Conservation (phyloP, 2,797 vertebrate species). For the Enteromius paludinosus region DNA sequence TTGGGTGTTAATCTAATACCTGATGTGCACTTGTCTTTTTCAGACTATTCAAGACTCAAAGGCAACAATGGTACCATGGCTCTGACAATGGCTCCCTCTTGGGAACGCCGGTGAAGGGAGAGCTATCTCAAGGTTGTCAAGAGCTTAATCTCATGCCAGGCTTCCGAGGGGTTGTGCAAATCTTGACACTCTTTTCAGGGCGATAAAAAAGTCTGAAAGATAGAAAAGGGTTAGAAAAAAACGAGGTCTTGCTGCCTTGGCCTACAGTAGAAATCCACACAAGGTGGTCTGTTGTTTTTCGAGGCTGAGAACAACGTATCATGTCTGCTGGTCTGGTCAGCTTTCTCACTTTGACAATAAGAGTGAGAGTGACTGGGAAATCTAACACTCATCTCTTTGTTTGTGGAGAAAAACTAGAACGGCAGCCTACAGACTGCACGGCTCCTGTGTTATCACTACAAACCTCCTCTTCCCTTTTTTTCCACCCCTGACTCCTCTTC, state of each 20-base stretch:
- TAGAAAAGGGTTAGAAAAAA: slow-evolving; percentile 64
- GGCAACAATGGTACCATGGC: slow-evolving; percentile 79
- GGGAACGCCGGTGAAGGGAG: slow-evolving; percentile 80
- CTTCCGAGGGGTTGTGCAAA: slow-evolving; percentile 69
- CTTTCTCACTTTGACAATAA: slow-evolving; percentile 75
- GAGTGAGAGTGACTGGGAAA: slow-evolving; percentile 79
- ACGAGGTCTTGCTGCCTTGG: slow-evolving; percentile 54
- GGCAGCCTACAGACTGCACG: slow-evolving; percentile 80
- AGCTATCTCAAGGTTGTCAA: slow-evolving; percentile 80
- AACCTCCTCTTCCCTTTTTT: slow-evolving; percentile 71
- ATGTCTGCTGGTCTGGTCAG: slow-evolving; percentile 72
- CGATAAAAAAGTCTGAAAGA: slow-evolving; percentile 50
- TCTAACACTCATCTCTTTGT: slow-evolving; percentile 81
- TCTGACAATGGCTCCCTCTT: slow-evolving; percentile 75
- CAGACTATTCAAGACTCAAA: slow-evolving; percentile 77
- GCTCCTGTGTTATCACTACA: slow-evolving; percentile 81
- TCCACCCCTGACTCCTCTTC: slow-evolving; percentile 45
- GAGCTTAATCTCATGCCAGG: slow-evolving; percentile 75
- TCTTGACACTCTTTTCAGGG: slow-evolving; percentile 70
- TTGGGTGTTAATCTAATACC: slow-evolving; percentile 31
- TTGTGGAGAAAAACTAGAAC: slow-evolving; percentile 75
- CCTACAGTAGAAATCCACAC: slow-evolving; percentile 66
- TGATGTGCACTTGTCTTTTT: slow-evolving; percentile 28
- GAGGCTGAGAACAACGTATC: slow-evolving; percentile 71
- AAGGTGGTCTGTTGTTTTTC: slow-evolving; percentile 70